Base-by-base conservation (phyloP, 2,797 vertebrate genomes). In the Polyboroides typus region DNA sequence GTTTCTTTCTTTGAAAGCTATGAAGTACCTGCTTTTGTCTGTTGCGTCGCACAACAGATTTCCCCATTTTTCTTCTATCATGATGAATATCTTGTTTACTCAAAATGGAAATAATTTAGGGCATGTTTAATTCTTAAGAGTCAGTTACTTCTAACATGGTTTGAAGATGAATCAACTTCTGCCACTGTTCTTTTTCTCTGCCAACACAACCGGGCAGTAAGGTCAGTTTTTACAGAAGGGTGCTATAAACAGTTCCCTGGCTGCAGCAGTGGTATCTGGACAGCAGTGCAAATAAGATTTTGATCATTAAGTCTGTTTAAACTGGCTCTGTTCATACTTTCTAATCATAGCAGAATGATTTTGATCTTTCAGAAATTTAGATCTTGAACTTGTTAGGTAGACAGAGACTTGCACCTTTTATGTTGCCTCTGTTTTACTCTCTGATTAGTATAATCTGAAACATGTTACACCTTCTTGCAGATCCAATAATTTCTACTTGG, bases 401-500 rank as follows among this genome's bases (percentile, higher is more conserved):
- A 78, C 14, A 42, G 50, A 93, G 64, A 34, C 58, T 83, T 74
- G 15, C 27, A 62, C 7, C 64, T 93, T 85, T 91, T 42, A 48
- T 52, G 34, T 81, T 89, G 48, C 6, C 23, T 76, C 50, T 89
- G 66, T 27, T 94, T 91, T 90, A 64, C 58, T 74, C 29, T 71
- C 42, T 50, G 31, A 47, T 74, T 36, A 81, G 22, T 36, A 8
- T 40, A 84, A 90, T 67, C 48, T 96, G 93, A 96, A 88, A 79
- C 56, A 58, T 10, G 6, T 64, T 79, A 33, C 7, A 3, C 78
- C 50, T 83, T 81, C 70, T 94, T 95, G 44, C 97, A 99, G 99
- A 95, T 99, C 99, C 58, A 99, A 99, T 96, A 99, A 99, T 94
- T 99, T 99, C 98, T 99, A 99, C 97, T 91, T 99, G 98, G 99